These are phyloP conservation scores for Leptinotarsa defecta DNA, from an alignment of 1,140 invertebrate species.

Conservation along the genomic window DNA sequence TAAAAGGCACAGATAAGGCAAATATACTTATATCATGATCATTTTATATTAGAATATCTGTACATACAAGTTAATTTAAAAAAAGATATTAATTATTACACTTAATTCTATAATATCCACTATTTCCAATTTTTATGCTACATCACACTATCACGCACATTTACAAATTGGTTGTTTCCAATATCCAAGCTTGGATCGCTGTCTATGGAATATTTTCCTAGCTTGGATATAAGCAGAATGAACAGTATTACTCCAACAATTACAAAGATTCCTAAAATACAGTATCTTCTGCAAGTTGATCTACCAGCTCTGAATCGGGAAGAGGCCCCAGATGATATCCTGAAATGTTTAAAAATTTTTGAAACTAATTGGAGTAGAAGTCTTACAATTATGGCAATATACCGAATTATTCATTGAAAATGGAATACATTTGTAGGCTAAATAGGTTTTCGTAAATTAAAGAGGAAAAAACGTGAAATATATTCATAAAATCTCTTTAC, in stretches of 20 bases:
- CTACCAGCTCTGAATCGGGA: constrained; percentile 42
- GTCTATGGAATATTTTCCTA: constrained; percentile 54
- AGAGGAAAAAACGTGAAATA: too few relatives aligned
- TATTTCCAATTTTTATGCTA: constrained; percentile 4
- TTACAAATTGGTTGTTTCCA: constrained; percentile 47
- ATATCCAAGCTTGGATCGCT: constrained; percentile 54
- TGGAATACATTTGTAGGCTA: too few relatives aligned
- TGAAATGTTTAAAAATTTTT: constrained; percentile 36
- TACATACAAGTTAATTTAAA: background rate
- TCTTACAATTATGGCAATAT: too few relatives aligned
- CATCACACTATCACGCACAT: background rate
- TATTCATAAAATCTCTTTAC: too few relatives aligned
- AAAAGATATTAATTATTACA: background rate
- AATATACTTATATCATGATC: background rate
- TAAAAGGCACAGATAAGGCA: background rate
- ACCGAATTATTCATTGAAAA: too few relatives aligned
- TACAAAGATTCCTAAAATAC: constrained; percentile 53
- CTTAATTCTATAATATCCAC: too few relatives aligned
- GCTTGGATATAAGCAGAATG: constrained; percentile 52
- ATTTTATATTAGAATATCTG: background rate
- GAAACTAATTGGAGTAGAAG: too few relatives aligned
- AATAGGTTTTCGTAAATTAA: too few relatives aligned
- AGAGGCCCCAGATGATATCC: constrained; percentile 48
- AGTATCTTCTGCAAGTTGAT: constrained; percentile 53
- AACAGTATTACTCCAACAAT: constrained; percentile 51